Base-by-base conservation (phyloP, 2,113 vertebrate genomes). In the Elaphurus davidianus region DNA sequence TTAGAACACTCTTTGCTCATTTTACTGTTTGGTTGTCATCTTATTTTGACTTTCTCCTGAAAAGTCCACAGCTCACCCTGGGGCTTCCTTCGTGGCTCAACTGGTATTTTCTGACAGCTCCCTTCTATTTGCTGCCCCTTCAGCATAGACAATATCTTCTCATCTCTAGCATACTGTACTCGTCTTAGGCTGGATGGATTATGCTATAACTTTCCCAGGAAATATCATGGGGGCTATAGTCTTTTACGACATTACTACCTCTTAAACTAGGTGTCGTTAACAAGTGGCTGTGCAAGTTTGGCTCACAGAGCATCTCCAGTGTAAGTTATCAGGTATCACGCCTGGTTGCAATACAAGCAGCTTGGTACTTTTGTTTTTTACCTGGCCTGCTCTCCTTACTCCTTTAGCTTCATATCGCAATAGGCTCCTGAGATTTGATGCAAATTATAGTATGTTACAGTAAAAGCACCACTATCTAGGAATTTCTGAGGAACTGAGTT, bases 81-180 rank as follows among this genome's bases (percentile, higher is more conserved):
- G 5, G 36, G n/a, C 36, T 74, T 74, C 36, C 36, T 74, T 74
- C 4, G 0, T 25, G 67, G 67, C n/a, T 74, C 36, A 74, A 5
- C 67, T 74, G n/a, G 67, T 40, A 7, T 55, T 64, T 62, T 57
- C 64, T 57, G 78, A 57, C 5, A 76, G 14, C 5, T 43, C 21
- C 16, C 43, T 62, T 47, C 4, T 43, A 0, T 50, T 40, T 74
- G n/a, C 40, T 67, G 28, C 6, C 17, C 36, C 19, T 91, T 87
- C 33, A 1, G 6, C 40, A 2, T 1, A 6, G 45, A 81, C 2
- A 23, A 3, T 19, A 12, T 9, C 50, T 19, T 52, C 40, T n/a
- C 10, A 19, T 57, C 14, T 33, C 33, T 6, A 78, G 28, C 36
- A 7, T 27, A 40, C n/a, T 25, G 15, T 28, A 10, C 4, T 27